Conservation (phyloP, 2,888 invertebrate species). For the Iphiclides podalirius region DNA sequence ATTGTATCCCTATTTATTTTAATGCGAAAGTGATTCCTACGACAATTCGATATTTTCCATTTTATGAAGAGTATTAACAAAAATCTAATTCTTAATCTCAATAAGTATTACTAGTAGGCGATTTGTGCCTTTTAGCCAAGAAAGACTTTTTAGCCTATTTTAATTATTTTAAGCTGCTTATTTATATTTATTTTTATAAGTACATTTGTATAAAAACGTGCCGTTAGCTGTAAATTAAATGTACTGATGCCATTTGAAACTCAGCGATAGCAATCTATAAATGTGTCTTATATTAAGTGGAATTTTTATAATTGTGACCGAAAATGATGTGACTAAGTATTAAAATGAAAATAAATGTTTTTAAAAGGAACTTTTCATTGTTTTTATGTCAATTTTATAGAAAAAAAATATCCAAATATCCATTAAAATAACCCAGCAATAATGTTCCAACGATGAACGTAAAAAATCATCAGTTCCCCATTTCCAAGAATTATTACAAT, state of each 20-base stretch:
- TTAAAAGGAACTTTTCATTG: slow-evolving; percentile 38
- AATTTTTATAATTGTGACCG: slow-evolving; percentile 50
- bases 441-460: too few species aligned
- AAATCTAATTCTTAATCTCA: slow-evolving; percentile 44
- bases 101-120: slow-evolving; percentile 64
- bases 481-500: too few species aligned
- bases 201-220: slow-evolving; percentile 48
- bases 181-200: slow-evolving; percentile 54
- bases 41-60: slow-evolving; percentile 1
- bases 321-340: slow-evolving; percentile 54
- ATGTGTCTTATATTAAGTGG: slow-evolving; percentile 43
- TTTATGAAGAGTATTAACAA: slow-evolving; percentile 24
- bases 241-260: slow-evolving; percentile 56
- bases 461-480: too few species aligned
- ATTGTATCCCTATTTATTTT: slow-evolving; percentile 5
- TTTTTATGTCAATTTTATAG: too few species aligned
- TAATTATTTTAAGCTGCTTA: slow-evolving; percentile 54
- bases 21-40: slow-evolving; percentile 15
- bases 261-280: slow-evolving; percentile 33
- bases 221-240: slow-evolving; percentile 59
- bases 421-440: too few species aligned
- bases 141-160: slow-evolving; percentile 70
- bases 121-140: slow-evolving; percentile 60
- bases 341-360: slow-evolving; percentile 55
- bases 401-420: too few species aligned